Evolutionary conservation across 1,140 invertebrate species (phyloP), one percentile per base, ranked within the genome.

Genomic region (Diorhabda carinulata): DNA sequence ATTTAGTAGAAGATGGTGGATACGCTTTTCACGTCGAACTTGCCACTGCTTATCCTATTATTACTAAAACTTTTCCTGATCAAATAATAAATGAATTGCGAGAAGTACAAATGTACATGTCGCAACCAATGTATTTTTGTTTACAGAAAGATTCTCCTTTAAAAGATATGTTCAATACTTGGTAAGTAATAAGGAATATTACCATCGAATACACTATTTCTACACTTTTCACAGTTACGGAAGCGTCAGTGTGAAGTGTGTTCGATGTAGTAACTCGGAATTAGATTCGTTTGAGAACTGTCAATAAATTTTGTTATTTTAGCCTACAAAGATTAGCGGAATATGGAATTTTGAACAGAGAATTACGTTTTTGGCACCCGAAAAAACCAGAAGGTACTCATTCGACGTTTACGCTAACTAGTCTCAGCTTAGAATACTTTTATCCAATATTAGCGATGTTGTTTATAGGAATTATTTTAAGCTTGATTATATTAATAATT

Each of bases 11-110:
- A 63, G 7, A 65, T 6, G 78, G 77, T 4, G 71, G 72, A 9
- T 78, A 75, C 66, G 78, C 78, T 52, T 79, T 74, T 68, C 77
- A 79, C 57, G 71, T 76, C 5, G 77, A 76, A 63, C 60, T 72
- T 0, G 70, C 56, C 9, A 74, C 72, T 8, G 78, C 72, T 6
- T 78, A 79, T 69, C 72, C 75, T 3, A 77, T 78, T 44, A 75
- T 78, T 41, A 56, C 72, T 25, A 59, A 71, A 9, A 71, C 69
- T 6, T 79, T 78, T 61, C 67, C 71, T 10, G 66, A 74, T 66
- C n/a, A 72, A 43, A 71, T 70, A n/a, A 76, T 78, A 58, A 78
- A 77, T 61, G 73, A 78, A 47, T 63, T 79, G 57, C 74, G 73
- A 60, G 76, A 78, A 69, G 70, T 79, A 5, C 69, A 72, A 43